Evolutionary conservation across 2,113 vertebrate genomes (phyloP), one percentile per base, ranked within the genome.

Genomic region (Mesoclemmys tuberculata): DNA sequence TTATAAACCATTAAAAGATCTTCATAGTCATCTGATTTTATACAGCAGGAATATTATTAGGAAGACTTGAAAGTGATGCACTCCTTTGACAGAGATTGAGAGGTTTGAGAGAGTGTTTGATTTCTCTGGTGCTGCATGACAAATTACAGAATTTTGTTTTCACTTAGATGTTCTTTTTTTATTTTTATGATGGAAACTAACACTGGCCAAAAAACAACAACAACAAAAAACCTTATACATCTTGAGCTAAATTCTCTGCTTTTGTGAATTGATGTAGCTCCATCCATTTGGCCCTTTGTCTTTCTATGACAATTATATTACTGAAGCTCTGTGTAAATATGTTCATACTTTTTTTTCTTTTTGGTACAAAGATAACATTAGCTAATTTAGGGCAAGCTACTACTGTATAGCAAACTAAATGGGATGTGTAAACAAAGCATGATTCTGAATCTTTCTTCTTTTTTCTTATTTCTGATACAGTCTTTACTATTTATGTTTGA

Each of bases 31-130:
- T 85, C 38, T 68, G 29, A 19, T 74, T 88, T 94, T 95, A 95
- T 92, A 93, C 80, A 49, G 14, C 74, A 91, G 31, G 58, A 84
- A 84, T 90, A 90, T 83, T 79, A 87, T 4, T 51, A 83, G 51
- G 68, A 90, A 84, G 93, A 77, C 82, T 31, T 46, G 51, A 38
- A 94, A 95, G 89, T 85, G 85, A 87, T 82, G 82, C 79, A 83
- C 31, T 93, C 31, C 41, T 95, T 56, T 96, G 93, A 94, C 92
- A 95, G 80, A 95, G 88, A 95, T 80, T 86, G 56, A 92, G 29
- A 82, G 80, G 35, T 35, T 91, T 90, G 91, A 90, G 55, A 92
- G 0, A 52, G 71, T 82, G 78, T 85, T 95, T 89, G 35, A 3
- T 38, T 88, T 85, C n/a, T 95, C 52, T 93, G 80, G 84, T 89